These are phyloP conservation scores for Zaprionus kolodkinae DNA, from an alignment of 1,140 invertebrate species.

Conservation along the genomic window DNA sequence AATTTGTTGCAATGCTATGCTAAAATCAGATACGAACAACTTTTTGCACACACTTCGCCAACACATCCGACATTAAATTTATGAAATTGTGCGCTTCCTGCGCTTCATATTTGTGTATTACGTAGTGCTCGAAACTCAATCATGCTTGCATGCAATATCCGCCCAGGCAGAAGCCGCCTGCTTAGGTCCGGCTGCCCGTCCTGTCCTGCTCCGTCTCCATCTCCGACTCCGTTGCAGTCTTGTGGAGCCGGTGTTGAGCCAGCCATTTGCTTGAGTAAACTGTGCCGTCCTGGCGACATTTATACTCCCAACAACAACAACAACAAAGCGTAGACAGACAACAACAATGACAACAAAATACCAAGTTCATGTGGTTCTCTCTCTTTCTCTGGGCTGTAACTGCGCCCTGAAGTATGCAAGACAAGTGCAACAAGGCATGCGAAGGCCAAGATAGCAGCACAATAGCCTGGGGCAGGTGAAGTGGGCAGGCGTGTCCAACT, in stretches of 20 bases:
- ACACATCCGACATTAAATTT: slow-evolving; percentile 69
- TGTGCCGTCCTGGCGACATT: slow-evolving; percentile 60
- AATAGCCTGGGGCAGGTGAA: not conserved
- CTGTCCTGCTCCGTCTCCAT: not conserved
- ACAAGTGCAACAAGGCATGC: slow-evolving; percentile 67
- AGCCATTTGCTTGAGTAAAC: slow-evolving; percentile 61
- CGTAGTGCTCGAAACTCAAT: slow-evolving; percentile 73
- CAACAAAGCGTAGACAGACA: slow-evolving; percentile 46
- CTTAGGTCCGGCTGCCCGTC: not conserved
- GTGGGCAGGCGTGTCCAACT: slow-evolving; percentile 20
- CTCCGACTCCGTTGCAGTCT: too few species aligned
- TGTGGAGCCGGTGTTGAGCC: slow-evolving; percentile 45
- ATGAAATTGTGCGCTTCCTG: slow-evolving; percentile 77
- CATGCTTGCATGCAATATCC: slow-evolving; percentile 80
- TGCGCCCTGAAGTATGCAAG: slow-evolving; percentile 51
- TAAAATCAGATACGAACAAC: slow-evolving; percentile 62
- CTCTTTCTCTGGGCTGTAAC: slow-evolving; percentile 41
- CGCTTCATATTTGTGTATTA: slow-evolving; percentile 16
- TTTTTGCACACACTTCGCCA: slow-evolving; percentile 57
- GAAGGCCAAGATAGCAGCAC: slow-evolving; percentile 32
- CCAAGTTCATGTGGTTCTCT: slow-evolving; percentile 42
- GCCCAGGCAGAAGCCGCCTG: slow-evolving; percentile 61
- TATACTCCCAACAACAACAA: slow-evolving; percentile 60
- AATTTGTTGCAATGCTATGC: slow-evolving; percentile 81
- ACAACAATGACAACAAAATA: slow-evolving; percentile 65